Base-by-base conservation (phyloP, 2,797 vertebrate species). In the Podarcis lilfordi region DNA sequence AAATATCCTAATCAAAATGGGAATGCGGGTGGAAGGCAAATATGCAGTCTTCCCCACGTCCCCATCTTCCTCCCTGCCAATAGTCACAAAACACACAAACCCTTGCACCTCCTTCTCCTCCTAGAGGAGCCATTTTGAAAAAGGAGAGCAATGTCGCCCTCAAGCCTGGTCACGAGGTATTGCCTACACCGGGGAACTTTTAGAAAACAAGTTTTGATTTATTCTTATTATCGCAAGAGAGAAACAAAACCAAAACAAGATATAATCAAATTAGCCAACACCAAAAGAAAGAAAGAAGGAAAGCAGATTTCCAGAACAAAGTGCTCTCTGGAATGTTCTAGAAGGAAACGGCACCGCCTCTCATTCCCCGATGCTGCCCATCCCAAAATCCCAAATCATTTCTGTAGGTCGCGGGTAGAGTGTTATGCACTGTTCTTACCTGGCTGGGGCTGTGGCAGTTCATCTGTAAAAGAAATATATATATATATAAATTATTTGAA, bases 381-480 rank as follows among this genome's bases (percentile, higher is more conserved):
- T 59, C 45, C 27, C 45, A 78, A 13, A 5, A 3, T 82, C 15
- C 43, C 25, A 8, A 8, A 2, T 35, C 29, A 27, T 74, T 85
- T 80, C 23, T 85, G 55, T 37, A 5, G 19, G 9, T 19, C 3
- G 6, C 10, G 9, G 4, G 4, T 61, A n/a, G 50, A 61, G 19
- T 61, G 5, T 8, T 40, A 29, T 19, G 23, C 17, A 5, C 43
- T 50, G 11, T 23, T 66, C 85, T 86, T 69, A 89, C 88, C 88
- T 85, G 77, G 61, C 40, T 81, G 84, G 9, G 78, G 29, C 8
- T 50, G 78, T 1, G 78, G 78, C 5, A 85, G 43, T 68, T 85
- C 83, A 85, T 64, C 88, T 89, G 83, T 32, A 66, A 84, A 45
- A 80, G 50, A 45, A 4, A 40, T 40, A 40, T 40, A 40, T 40